Evolutionary conservation across 2,888 invertebrate species (phyloP), one percentile per base, ranked within the genome.

Genomic region (Dryocosmus kuriphilus): DNA sequence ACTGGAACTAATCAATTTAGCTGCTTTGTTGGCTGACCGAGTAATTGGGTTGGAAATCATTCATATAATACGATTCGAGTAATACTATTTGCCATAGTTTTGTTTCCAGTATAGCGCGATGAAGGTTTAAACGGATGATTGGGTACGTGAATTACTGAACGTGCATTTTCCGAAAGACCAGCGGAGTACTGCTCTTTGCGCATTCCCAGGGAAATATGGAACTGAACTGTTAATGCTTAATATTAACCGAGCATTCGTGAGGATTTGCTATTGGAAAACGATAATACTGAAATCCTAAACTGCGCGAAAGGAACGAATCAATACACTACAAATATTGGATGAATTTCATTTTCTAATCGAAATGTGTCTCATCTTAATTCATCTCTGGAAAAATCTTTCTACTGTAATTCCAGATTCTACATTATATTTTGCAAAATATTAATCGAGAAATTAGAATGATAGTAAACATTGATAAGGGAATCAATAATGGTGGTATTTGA

Each of bases 141-240:
- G 74, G 24, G 35, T 65, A 41, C 77, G 65, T 77, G 74, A 77
- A 77, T 77, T 55, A 80, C 80, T 80, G 79, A 80, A 82, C 79
- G 73, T 73, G 79, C 79, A 85, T 85, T 86, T 85, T 85, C 85
- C 86, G 1, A 16, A 83, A 73, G 86, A 74, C 78, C 76, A 63
- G 41, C 27, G 35, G 65, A 78, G 41, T 57, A 60, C 38, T 76
- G 63, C 74, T 76, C 77, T 74, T 67, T 55, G 77, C 74, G 75
- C 57, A 35, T 75, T 83, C 79, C 81, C 61, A 7, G 86, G 85
- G 86, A 88, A 87, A 88, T 87, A 85, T 83, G 79, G 82, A 86
- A 87, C 88, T 86, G 86, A 88, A 89, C 87, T 85, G 86, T 86
- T 88, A 86, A 87, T 86, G 78, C 74, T 77, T 84, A 84, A 83